Conservation (phyloP, 1,140 invertebrate species). For the Semibalanus balanoides region DNA sequence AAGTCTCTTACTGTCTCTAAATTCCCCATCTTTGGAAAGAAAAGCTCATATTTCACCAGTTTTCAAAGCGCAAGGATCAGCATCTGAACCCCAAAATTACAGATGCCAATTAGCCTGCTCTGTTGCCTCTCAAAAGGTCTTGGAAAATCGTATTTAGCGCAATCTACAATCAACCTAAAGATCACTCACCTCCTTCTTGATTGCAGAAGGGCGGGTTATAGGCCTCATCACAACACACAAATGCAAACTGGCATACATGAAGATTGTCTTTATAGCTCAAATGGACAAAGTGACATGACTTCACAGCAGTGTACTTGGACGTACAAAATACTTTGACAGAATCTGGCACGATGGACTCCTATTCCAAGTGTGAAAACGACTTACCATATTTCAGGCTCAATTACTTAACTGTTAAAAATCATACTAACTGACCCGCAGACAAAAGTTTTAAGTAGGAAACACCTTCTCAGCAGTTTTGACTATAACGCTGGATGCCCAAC, state of each 20-base stretch:
- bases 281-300: neutral
- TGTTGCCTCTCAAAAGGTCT: neutral
- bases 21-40: too few relatives aligned
- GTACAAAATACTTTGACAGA: neutral
- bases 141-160: neutral
- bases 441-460: neutral
- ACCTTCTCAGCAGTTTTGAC: neutral
- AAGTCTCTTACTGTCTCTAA: too few relatives aligned
- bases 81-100: too few relatives aligned
- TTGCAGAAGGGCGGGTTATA: neutral
- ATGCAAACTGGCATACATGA: neutral
- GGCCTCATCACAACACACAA: neutral
- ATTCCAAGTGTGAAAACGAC: neutral
- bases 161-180: neutral
- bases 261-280: neutral
- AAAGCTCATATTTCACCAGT: too few relatives aligned
- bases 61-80: too few relatives aligned
- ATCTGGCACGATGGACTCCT: neutral
- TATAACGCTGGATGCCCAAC: neutral
- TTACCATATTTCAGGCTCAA: neutral
- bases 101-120: too few relatives aligned
- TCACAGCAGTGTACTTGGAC: neutral
- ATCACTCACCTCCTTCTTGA: neutral
- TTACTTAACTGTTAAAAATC: neutral
- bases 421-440: neutral